These are phyloP conservation scores for Sigmodon hispidus DNA, from an alignment of 2,113 vertebrate genomes.

Conservation along the genomic window DNA sequence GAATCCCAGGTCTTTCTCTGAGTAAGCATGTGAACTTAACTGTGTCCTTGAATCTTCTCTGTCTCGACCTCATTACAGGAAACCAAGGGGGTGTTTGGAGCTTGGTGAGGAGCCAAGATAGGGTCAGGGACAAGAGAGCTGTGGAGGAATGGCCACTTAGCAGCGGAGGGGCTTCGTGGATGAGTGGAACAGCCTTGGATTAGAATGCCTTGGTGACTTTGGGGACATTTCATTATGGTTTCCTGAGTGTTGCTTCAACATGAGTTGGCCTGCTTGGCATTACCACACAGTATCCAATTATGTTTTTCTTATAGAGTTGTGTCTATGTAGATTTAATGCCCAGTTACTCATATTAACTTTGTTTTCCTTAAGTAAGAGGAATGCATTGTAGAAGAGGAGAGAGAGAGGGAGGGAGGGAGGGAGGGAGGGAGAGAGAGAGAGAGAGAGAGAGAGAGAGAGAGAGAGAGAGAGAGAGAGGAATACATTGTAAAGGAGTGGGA, in stretches of 20 bases:
- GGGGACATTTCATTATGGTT: neutral
- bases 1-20: neutral
- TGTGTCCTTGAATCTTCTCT: neutral
- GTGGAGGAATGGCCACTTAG: neutral
- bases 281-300: neutral
- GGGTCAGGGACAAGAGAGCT: rapidly evolving
- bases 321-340: neutral
- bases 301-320: neutral
- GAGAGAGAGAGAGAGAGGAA: conserved; percentile 50
- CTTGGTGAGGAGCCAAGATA: no score
- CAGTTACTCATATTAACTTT: neutral
- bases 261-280: neutral
- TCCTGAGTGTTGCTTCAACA: neutral
- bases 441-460: conserved; percentile 57
- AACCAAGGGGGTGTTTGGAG: neutral
- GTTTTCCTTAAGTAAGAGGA: conserved; percentile 2
- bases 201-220: neutral
- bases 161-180: neutral
- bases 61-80: neutral
- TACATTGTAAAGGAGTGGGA: neutral
- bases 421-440: conserved; percentile 58
- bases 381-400: neutral
- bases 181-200: no score
- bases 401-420: no score
- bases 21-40: neutral